Base-by-base conservation (phyloP, 2,113 vertebrate genomes). In the Melanostigma gelatinosum region DNA sequence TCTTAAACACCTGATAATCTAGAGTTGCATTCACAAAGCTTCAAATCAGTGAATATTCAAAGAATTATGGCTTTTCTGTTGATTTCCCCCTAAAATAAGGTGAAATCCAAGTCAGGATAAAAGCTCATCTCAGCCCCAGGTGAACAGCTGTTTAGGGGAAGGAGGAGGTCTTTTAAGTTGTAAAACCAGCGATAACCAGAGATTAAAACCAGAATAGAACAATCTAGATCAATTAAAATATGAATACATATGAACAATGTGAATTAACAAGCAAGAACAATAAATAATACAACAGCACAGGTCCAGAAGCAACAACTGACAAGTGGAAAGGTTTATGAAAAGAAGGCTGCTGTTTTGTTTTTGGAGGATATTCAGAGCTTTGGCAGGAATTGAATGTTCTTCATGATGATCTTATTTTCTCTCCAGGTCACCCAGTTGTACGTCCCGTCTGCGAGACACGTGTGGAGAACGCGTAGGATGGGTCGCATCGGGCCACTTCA, bases 401-500 rank as follows among this genome's bases (percentile, higher is more conserved):
- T 72, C n/a, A 71, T 68, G 8, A 16, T 11, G 15, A 34, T 10
- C 20, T 34, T 79, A 29, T 82, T 79, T 40, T 55, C 64, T 72
- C 5, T 81, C 10, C 72, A 99, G 98, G 98, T 99, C 87, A 99
- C 98, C 0, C 98, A 99, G 88, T 95, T 99, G 54, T 99, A 99
- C 3, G 97, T 99, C 48, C 98, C 98, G 0, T 98, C 97, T 0
- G 97, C 98, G 22, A 96, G 98, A 80, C 96, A 97, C 0, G 96
- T 96, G 20, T 99, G 98, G 98, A 94, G 98, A 80, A 96, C 96
- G 67, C 95, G 97, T 61, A 94, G 98, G 82, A 99, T 99, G 97
- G 97, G 98, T 8, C 96, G 97, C 71, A 99, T 99, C 15, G 98
- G 98, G 62, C 98, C 98, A 0, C 93, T 99, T 68, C 98, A 98